phyloP scores from a whole-genome alignment of 2,888 invertebrate species.

The Teinopalpus imperialis region DNA sequence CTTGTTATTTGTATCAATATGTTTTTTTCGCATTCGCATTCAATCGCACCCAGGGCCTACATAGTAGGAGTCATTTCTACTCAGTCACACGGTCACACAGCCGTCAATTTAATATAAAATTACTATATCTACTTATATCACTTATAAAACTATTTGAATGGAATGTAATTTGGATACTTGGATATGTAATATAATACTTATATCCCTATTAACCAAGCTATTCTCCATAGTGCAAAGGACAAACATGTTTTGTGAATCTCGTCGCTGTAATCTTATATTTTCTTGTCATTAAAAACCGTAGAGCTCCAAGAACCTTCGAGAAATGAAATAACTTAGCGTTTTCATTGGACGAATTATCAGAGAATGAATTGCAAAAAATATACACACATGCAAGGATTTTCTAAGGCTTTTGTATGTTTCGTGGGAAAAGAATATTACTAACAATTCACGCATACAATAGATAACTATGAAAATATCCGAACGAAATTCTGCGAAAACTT shows the following conservation, averaged over 20 bases:
- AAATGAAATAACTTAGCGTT: constrained; percentile 8
- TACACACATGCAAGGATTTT: constrained; percentile 15
- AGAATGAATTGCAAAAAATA: constrained; percentile 24
- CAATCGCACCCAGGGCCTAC: no score
- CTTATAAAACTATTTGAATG: no score
- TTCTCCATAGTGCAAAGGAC: neutral
- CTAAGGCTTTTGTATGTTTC: constrained; percentile 18
- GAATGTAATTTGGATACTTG: no score
- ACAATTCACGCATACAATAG: constrained; percentile 14
- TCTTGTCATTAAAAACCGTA: constrained; percentile 8
- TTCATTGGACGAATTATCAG: constrained; percentile 11
- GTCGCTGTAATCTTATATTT: constrained; percentile 18
- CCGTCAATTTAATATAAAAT: no score
- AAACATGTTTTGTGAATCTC: constrained; percentile 9
- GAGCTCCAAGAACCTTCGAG: constrained; percentile 3
- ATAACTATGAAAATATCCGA: constrained; percentile 11
- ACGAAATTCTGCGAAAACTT: no score
- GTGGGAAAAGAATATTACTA: constrained; percentile 15
- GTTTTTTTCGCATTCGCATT: no score
- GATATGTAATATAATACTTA: no score
- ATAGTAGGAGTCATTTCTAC: no score
- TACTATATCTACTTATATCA: no score
- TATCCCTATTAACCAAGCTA: constrained; percentile 10
- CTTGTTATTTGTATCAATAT: no score
- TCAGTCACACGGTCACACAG: no score